These are phyloP conservation scores for Trissonchulus latispiculum DNA, from an alignment of 2,888 invertebrate species.

Conservation along the genomic window DNA sequence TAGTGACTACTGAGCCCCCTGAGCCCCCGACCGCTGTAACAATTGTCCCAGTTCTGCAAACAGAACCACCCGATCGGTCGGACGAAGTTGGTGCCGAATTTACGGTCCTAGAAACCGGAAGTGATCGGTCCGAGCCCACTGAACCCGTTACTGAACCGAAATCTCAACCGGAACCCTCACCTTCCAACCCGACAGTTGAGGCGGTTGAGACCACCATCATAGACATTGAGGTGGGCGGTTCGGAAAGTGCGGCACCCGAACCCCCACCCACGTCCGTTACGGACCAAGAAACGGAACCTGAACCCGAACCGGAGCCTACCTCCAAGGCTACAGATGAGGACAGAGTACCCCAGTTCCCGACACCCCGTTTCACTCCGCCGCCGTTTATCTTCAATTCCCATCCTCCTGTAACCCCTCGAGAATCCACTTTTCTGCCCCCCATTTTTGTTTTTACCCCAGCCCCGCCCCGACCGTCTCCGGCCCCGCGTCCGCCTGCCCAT, in stretches of 20 bases:
- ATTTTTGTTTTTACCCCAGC: constrained; percentile 9
- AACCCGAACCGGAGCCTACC: neutral
- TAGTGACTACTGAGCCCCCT: neutral
- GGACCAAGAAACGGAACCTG: neutral
- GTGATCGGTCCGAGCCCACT: too few species aligned
- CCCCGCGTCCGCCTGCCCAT: constrained; percentile 8
- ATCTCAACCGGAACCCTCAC: too few species aligned
- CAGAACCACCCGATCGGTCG: neutral
- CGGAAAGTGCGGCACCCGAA: neutral
- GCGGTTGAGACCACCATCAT: neutral
- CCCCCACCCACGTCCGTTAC: neutral
- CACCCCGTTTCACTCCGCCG: neutral
- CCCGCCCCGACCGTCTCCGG: neutral
- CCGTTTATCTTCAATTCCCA: neutral
- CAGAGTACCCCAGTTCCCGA: too few species aligned
- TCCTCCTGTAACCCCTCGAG: neutral
- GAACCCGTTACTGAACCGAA: too few species aligned
- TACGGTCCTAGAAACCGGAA: neutral
- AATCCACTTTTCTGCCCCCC: too few species aligned
- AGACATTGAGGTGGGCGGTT: neutral
- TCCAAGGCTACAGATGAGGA: neutral
- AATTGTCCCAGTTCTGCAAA: neutral
- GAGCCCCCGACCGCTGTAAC: neutral
- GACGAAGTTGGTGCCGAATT: too few species aligned
- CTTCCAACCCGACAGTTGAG: too few species aligned